Base-by-base conservation (phyloP, 2,888 invertebrate species). In the Pammene aurita region DNA sequence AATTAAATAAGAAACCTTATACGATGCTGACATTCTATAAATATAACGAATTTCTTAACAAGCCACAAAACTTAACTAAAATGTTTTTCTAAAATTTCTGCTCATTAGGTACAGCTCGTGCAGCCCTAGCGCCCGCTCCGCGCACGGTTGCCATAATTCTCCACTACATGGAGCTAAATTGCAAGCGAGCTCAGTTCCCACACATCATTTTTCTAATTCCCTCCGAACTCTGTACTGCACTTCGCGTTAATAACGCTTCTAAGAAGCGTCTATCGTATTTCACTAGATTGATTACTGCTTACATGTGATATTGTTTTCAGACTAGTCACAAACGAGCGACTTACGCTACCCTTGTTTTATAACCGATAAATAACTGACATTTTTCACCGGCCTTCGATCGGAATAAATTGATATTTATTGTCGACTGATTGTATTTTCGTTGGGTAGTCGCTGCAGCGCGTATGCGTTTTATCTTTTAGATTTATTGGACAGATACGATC, bases 401-500 rank as follows among this genome's bases (percentile, higher is more conserved):
- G 75, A 75, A 80, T 78, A 74, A 78, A 82, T 80, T 77, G 78
- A 78, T 81, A 80, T 83, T 81, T 81, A 80, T 80, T 78, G 78
- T 81, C 72, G 73, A 73, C 64, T 68, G 75, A 74, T 75, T 74
- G 74, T 72, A 78, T 80, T 83, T 82, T 79, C 76, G 78, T 80
- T 77, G 73, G 77, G 77, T 77, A 75, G 74, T 76, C 80, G 60
- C 56, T 56, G 67, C 67, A 55, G 76, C 78, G 77, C 72, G 69
- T 70, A 68, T 71, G 77, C 80, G 79, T 78, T 81, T 78, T 88
- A 90, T 90, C 89, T 89, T 83, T 78, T 83, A 86, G 86, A 92
- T 90, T 90, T 92, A 91, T 91, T 90, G 83, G 83, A 77, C 79
- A 84, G 91, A 92, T 91, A 88, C 80, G 77, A 90, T 90, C 90